Percentiles rank a stretch among this genome's conserved stretches.
Conservation (phyloP, 2,113 vertebrate genomes). For the Poecilia latipinna region DNA sequence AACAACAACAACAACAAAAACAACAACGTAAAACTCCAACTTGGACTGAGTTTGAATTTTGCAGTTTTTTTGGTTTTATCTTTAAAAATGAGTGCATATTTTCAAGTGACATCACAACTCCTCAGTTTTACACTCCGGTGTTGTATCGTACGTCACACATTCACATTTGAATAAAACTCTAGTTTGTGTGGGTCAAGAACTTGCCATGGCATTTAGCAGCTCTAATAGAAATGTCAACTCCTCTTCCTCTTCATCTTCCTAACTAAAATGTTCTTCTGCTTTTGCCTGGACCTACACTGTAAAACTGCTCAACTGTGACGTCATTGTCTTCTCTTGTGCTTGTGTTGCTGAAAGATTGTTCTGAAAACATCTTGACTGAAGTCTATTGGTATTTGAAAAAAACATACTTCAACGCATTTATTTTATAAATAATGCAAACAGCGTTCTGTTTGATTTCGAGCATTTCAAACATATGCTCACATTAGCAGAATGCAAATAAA, state of each 20-base stretch:
- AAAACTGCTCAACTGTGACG: background rate
- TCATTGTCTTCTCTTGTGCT: background rate
- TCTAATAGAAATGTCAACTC: background rate
- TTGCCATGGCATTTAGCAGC: background rate
- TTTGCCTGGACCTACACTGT: background rate
- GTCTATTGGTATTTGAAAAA: background rate
- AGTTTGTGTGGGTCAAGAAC: background rate
- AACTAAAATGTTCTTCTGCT: background rate
- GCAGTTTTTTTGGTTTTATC: too few relatives aligned
- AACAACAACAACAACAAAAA: too few relatives aligned
- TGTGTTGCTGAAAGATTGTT: background rate
- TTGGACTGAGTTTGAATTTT: too few relatives aligned
- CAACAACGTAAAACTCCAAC: too few relatives aligned
- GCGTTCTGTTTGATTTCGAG: constrained; percentile 16
- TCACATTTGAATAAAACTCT: background rate
- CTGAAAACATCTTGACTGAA: background rate
- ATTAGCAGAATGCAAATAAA: constrained; percentile 25
- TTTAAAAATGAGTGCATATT: background rate
- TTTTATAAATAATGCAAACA: background rate
- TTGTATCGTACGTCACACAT: background rate
- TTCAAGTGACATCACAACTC: background rate
- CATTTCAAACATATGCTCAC: constrained; percentile 28
- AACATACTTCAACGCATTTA: background rate
- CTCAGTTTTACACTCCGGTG: background rate
- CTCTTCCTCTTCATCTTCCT: background rate